phyloP scores from a whole-genome alignment of 2,888 invertebrate genomes.

The Eledona agricola region DNA sequence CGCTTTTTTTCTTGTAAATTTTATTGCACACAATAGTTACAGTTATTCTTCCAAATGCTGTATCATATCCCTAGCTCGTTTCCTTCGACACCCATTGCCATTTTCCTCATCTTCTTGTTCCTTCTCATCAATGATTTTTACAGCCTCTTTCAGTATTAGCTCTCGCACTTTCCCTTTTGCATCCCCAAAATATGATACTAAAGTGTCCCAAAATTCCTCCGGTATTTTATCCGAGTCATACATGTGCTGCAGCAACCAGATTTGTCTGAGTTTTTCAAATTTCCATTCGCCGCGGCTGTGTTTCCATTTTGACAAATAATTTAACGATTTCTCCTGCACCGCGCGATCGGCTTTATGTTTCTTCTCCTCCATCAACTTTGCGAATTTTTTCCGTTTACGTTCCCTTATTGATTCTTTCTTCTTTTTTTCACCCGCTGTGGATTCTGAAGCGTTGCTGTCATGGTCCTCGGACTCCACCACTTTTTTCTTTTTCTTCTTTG shows the following conservation, averaged over 20 bases:
- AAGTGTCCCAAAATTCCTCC: conserved; percentile 70
- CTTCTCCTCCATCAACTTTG: conserved; percentile 66
- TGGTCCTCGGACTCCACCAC: neutral
- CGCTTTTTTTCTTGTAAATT: too few relatives aligned
- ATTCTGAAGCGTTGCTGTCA: neutral
- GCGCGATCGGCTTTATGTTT: conserved; percentile 66
- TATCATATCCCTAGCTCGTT: conserved; percentile 72
- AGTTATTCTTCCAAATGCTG: conserved; percentile 68
- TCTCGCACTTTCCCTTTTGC: conserved; percentile 74
- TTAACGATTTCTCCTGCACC: conserved; percentile 69
- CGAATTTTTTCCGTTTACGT: conserved; percentile 71
- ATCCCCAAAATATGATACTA: conserved; percentile 76
- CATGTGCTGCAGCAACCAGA: conserved; percentile 77
- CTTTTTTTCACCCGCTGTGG: conserved; percentile 47
- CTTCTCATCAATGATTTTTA: conserved; percentile 69
- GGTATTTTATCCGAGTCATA: conserved; percentile 70
- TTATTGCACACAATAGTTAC: neutral
- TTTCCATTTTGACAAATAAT: conserved; percentile 79
- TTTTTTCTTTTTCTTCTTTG: conserved; percentile 18
- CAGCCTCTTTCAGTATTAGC: conserved; percentile 70
- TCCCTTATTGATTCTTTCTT: conserved; percentile 69
- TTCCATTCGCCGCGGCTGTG: conserved; percentile 77
- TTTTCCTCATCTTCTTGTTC: conserved; percentile 67
- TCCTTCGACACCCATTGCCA: conserved; percentile 63
- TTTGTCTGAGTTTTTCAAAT: conserved; percentile 80